Percentiles rank a stretch among this genome's conserved stretches.
Evolutionary conservation across 2,888 invertebrate species (phyloP).

Genomic region (Mythimna pallens): DNA sequence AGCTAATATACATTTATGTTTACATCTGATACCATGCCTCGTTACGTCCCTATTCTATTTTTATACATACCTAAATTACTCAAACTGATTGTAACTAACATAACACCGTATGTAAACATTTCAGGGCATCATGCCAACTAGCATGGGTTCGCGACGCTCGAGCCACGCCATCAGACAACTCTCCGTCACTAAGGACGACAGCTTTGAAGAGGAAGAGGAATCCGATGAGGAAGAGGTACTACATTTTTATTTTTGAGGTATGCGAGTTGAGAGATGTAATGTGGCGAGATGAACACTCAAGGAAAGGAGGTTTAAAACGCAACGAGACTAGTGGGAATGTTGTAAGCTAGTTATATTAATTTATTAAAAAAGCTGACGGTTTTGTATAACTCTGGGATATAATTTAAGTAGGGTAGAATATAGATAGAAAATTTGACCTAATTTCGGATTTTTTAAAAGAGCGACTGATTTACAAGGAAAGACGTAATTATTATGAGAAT

Average conservation of each 20-base stretch:
- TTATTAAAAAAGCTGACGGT: too few species aligned
- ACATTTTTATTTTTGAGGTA: not conserved
- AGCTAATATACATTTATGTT: not conserved
- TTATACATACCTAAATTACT: constrained; percentile 5
- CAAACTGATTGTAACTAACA: constrained; percentile 1
- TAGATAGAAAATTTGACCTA: too few species aligned
- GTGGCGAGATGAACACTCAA: not conserved
- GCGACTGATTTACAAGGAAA: too few species aligned
- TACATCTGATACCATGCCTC: not conserved
- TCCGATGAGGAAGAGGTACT: constrained; percentile 89
- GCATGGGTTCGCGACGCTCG: constrained; percentile 86
- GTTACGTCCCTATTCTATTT: constrained; percentile 5
- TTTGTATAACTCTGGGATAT: too few species aligned
- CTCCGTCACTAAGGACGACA: constrained; percentile 88
- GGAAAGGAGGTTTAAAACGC: not conserved
- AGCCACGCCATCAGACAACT: constrained; percentile 89
- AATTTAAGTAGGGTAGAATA: too few species aligned
- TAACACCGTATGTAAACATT: constrained; percentile 59
- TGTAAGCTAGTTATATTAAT: too few species aligned
- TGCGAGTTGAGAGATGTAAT: not conserved
- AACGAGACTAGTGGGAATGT: not conserved
- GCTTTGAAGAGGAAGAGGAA: constrained; percentile 89
- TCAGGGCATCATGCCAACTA: constrained; percentile 88
- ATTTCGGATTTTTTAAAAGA: too few species aligned
- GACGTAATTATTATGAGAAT: not conserved